Evolutionary conservation across 2,888 invertebrate species (phyloP), one percentile per base, ranked within the genome.

Genomic region (Euplagia quadripunctaria): DNA sequence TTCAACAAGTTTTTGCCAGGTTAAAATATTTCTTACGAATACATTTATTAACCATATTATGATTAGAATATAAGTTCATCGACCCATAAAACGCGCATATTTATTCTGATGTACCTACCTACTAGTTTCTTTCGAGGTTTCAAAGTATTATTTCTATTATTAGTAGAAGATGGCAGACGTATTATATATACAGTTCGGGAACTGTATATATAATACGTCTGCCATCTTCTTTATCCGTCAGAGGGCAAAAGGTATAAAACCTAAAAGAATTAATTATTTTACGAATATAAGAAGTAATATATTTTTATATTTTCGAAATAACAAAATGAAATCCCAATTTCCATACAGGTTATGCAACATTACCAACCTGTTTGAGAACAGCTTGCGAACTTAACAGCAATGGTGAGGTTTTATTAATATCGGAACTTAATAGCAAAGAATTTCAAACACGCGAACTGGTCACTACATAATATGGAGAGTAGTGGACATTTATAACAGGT

Each of bases 291-390:
- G 31, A 31, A 31, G 31, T 31, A 31, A 31, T 31, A 31, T 31
- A 31, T 31, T 31, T 31, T 31, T 2, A 31, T 31, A 31, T 31
- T 31, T 31, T 31, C 31, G 31, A 31, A 31, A 31, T 31, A 31
- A 46, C 65, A 46, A 46, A 43, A 65, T 46, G 12, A 65, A 65
- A 46, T 51, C 31, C 42, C 58, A 68, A 63, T 69, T 31, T 63
- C 46, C 61, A 63, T 49, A 55, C 43, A 55, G 42, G 8, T 42
- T 55, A 42, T 16, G 42, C 51, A 51, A 52, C 41, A 68, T 61
- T 68, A 31, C 20, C 55, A 11, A 55, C 3, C 16, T 58, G 46
- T 61, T 43, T 58, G 68, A 20, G 20, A 46, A 9, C 4, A 20
- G 31, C 16, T 14, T 65, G 49, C 20, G 2, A 49, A 12, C 20